Percentiles rank a stretch among this genome's conserved stretches.
Evolutionary conservation across 2,888 invertebrate species (phyloP).

Genomic region (Campopleginae sp.): DNA sequence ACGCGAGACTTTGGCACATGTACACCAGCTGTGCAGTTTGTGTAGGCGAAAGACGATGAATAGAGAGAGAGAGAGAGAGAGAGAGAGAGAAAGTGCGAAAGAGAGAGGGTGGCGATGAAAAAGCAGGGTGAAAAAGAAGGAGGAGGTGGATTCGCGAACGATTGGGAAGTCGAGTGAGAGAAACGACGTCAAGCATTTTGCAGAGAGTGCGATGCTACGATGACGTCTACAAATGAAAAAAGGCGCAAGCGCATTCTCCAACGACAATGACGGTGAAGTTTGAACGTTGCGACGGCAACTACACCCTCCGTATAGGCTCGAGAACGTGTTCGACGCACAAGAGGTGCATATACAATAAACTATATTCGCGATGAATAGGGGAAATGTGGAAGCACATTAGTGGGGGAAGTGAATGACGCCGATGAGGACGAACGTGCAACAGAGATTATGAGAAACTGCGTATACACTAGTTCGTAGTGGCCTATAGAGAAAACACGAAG

Average conservation of each 20-base stretch:
- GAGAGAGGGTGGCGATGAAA: neutral
- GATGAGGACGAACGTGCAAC: constrained; percentile 18
- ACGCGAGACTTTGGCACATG: constrained; percentile 34
- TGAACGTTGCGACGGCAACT: constrained; percentile 12
- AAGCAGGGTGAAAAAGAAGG: neutral
- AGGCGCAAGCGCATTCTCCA: constrained; percentile 34
- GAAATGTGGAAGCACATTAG: constrained; percentile 7
- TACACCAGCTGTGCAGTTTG: constrained; percentile 45
- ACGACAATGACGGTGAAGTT: neutral
- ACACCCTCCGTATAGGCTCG: neutral
- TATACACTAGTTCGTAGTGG: constrained; percentile 18
- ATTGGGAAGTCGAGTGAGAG: neutral
- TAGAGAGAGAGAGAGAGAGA: neutral
- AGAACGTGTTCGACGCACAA: neutral
- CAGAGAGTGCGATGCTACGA: constrained; percentile 4
- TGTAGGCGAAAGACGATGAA: constrained; percentile 20
- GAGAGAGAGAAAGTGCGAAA: neutral
- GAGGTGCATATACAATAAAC: neutral
- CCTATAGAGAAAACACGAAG: neutral
- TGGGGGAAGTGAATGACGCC: constrained; percentile 50
- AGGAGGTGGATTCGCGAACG: neutral
- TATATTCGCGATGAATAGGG: constrained; percentile 5
- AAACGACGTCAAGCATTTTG: constrained; percentile 4
- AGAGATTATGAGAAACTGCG: constrained; percentile 34
- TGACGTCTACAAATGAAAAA: constrained; percentile 30